A percentile compares a stretch with the other conserved stretches of the same genome.
These are phyloP conservation scores for Pontoporia blainvillei DNA, from an alignment of 2,113 vertebrate genomes.

Conservation along the genomic window DNA sequence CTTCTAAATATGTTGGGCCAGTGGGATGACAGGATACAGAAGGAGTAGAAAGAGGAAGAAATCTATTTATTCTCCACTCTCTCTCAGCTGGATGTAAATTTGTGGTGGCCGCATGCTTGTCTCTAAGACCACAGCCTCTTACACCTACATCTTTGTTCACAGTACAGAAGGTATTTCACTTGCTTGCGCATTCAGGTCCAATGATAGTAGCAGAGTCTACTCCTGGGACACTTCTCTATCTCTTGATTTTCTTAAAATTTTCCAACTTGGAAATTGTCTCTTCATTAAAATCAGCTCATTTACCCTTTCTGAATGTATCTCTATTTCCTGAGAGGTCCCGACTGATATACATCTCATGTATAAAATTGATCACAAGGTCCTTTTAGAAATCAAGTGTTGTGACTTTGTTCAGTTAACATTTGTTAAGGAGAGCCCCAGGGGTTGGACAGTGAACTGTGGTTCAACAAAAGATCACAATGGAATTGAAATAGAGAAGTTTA, in stretches of 20 bases:
- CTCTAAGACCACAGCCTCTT: neutral
- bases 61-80: neutral
- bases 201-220: neutral
- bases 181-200: neutral
- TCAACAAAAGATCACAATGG: neutral
- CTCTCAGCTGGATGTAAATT: neutral
- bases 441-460: neutral
- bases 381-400: neutral
- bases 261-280: neutral
- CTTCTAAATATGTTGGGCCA: neutral
- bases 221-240: neutral
- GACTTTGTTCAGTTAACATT: neutral
- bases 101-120: neutral
- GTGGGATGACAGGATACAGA: neutral
- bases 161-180: neutral
- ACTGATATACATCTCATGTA: neutral
- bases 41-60: neutral
- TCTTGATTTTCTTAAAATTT: constrained; percentile 3
- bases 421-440: neutral
- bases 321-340: neutral
- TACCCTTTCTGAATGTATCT: neutral
- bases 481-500: neutral
- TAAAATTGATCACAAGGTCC: neutral
- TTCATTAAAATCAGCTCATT: neutral
- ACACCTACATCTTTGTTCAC: neutral